Evolutionary conservation across 2,797 vertebrate genomes (phyloP).

Genomic region (Brotogeris chrysoptera): DNA sequence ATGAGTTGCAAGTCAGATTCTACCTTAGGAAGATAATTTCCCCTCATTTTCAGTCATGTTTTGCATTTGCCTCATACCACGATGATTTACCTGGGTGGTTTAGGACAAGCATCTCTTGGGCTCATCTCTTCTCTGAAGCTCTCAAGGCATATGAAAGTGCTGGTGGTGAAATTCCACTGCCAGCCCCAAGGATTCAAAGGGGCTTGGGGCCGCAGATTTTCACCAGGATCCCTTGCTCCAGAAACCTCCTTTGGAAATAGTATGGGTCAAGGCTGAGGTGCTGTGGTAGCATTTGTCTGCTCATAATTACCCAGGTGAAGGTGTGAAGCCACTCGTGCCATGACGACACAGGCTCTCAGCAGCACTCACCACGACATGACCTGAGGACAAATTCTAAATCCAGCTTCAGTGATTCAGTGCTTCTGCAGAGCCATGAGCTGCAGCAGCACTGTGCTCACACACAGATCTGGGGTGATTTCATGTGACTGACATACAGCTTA

Average conservation of each 20-base stretch:
- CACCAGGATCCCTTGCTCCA: slow-evolving; percentile 41
- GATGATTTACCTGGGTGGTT: slow-evolving; percentile 20
- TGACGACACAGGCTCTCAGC: background rate
- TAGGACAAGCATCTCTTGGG: slow-evolving; percentile 11
- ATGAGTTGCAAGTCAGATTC: background rate
- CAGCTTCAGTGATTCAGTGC: background rate
- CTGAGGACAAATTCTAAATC: slow-evolving; percentile 14
- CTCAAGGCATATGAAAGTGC: slow-evolving; percentile 8
- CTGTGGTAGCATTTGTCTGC: background rate
- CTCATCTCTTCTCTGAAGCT: slow-evolving; percentile 46
- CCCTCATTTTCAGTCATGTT: background rate
- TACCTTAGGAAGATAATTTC: background rate
- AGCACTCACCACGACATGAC: background rate
- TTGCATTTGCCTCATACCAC: background rate
- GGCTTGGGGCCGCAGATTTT: background rate
- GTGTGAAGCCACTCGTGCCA: background rate
- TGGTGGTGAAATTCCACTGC: slow-evolving; percentile 16
- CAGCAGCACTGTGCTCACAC: background rate
- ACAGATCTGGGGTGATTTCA: background rate
- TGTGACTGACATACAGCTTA: background rate
- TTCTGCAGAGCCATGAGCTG: background rate
- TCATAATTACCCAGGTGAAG: slow-evolving; percentile 11
- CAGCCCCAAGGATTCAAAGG: background rate
- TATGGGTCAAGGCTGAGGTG: background rate
- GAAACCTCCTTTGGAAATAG: slow-evolving; percentile 26